These are phyloP conservation scores for Oreochromis aureus DNA, from an alignment of 2,113 vertebrate genomes.

Conservation along the genomic window DNA sequence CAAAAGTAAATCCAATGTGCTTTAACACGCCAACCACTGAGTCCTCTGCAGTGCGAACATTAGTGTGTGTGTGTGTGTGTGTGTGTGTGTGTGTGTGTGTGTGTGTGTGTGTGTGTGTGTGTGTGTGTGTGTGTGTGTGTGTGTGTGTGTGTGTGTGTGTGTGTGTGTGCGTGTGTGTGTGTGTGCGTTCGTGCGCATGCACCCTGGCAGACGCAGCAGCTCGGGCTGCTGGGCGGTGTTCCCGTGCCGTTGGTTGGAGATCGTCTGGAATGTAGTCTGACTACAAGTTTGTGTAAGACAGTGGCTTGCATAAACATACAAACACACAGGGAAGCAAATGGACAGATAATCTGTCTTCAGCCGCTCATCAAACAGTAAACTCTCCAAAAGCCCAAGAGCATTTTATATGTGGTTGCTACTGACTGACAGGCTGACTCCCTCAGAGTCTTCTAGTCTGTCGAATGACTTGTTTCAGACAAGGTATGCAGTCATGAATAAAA, in stretches of 20 bases:
- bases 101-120: neutral
- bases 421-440: neutral
- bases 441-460: neutral
- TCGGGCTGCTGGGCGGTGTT: constrained; percentile 22
- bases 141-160: neutral
- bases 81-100: neutral
- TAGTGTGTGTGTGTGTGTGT: neutral
- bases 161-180: neutral
- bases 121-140: neutral
- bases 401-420: neutral
- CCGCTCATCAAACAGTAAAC: neutral
- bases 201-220: neutral
- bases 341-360: constrained; percentile 7
- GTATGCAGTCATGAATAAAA: neutral
- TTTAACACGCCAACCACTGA: neutral
- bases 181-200: neutral
- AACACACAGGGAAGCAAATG: neutral
- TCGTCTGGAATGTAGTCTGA: constrained; percentile 63
- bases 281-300: constrained; percentile 47
- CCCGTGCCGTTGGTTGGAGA: constrained; percentile 28
- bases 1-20: neutral
- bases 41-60: neutral
- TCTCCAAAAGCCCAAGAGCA: neutral
- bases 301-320: neutral
- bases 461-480: neutral